Evolutionary conservation across 2,113 vertebrate species (phyloP), one percentile per base, ranked within the genome.

Genomic region (Galeopterus variegatus): DNA sequence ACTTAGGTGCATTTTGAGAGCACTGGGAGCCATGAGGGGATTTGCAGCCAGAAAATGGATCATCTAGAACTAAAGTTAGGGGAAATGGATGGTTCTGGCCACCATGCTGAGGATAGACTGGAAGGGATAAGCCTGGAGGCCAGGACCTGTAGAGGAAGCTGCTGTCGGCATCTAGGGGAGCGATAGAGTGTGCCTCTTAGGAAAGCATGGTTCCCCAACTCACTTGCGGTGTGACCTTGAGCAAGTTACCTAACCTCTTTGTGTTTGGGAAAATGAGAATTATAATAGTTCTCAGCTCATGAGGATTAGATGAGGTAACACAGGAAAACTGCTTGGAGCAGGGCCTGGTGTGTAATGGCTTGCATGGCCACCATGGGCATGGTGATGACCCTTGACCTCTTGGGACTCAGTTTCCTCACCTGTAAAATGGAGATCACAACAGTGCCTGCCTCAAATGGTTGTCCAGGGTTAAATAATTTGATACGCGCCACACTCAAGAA

Each of bases 401-500:
- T 0, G 24, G 73, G 79, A 79, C 89, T 96, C 77, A 7, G n/a
- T 56, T 62, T 85, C 60, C 69, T 77, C 64, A 11, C 33, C 8
- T 11, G 33, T 24, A 18, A 67, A 60, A 23, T n/a, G 50, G 88
- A 80, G 6, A 23, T 67, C 31, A 2, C 18, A 5, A 3, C 64
- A 4, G 24, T 2, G 73, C 28, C 23, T 41, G 31, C n/a, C 18
- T 64, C 48, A 15, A 10, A 77, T 54, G 6, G 2, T 5, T 3
- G 33, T 12, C 24, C 1, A 3, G 58, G 77, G 45, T 0, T 1
- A 54, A n/a, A 50, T 0, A 9, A 13, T 5, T 6, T 23, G 81
- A 58, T 5, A 0, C 19, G 0, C 31, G 6, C 2, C 0, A 3
- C 1, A 1, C 0, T 2, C 45, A 18, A 1, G 41, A 18, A 26